Conservation (phyloP, 1,140 invertebrate genomes). For the Pseudomyrmex sp. region DNA sequence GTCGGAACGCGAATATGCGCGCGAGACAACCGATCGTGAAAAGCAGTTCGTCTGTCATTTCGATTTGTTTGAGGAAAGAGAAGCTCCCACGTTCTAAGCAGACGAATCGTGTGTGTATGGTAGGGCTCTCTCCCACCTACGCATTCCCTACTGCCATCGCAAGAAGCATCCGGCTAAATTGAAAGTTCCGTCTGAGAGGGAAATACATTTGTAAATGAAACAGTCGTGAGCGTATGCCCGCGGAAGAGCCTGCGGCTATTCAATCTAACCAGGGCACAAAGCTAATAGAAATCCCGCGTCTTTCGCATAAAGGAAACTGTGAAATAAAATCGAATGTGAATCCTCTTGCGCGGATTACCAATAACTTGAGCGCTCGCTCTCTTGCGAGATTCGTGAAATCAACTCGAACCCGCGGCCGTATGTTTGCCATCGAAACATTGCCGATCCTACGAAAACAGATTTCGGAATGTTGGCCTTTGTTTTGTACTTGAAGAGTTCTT, state of each 20-base stretch:
- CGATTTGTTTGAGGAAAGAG: constrained; percentile 66
- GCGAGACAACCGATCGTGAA: constrained; percentile 2
- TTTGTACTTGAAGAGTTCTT: constrained; percentile 1
- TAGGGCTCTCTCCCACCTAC: constrained; percentile 49
- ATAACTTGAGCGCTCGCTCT: constrained; percentile 69
- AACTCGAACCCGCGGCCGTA: constrained; percentile 33
- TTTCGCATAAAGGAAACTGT: constrained; percentile 77
- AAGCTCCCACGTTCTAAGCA: constrained; percentile 56
- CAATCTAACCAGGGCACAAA: constrained; percentile 77
- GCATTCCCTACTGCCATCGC: constrained; percentile 64
- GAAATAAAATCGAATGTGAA: constrained; percentile 79
- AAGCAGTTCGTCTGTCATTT: constrained; percentile 62
- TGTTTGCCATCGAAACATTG: constrained; percentile 32
- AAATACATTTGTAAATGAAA: constrained; percentile 85
- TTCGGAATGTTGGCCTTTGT: constrained; percentile 17
- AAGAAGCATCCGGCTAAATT: constrained; percentile 81
- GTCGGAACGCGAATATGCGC: neutral
- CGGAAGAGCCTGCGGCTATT: constrained; percentile 73
- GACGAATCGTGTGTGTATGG: constrained; percentile 61
- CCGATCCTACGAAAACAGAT: constrained; percentile 25
- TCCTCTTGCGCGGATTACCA: constrained; percentile 75
- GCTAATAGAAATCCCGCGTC: constrained; percentile 78
- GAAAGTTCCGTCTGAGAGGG: constrained; percentile 83
- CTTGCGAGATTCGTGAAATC: constrained; percentile 64
- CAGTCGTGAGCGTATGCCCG: constrained; percentile 79